Evolutionary conservation across 2,113 vertebrate genomes (phyloP), one percentile per base, ranked within the genome.

Genomic region (Vidua chalybeata): DNA sequence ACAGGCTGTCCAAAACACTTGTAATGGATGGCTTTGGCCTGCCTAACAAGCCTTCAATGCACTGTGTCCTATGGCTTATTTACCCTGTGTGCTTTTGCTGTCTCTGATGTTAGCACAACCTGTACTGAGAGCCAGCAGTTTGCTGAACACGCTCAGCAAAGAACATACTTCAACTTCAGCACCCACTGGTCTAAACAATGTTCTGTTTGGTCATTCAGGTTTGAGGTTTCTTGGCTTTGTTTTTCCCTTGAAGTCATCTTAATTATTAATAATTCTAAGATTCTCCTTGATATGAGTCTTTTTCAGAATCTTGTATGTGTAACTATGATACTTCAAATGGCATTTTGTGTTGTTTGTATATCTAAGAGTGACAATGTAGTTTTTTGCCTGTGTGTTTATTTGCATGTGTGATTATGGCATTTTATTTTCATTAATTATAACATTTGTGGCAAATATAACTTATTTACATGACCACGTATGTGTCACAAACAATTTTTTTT

Each of bases 351-450:
- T 69, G 17, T 73, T 83, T 72, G 19, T 30, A 48, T 18, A 15
- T 41, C 19, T 49, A 62, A 69, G n/a, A 41, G 69, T 72, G 74
- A 77, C 33, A 0, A 30, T 6, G 9, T 9, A 1, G 0, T 3
- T 35, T 73, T 85, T 83, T 64, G 19, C 30, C 18, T 52, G 39
- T 14, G 15, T 54, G 14, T 79, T 85, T 46, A 59, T 59, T 56
- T 84, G 11, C 4, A 1, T 43, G 16, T 39, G 16, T 33, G n/a
- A 74, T 46, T 2, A 71, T 48, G 30, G 28, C n/a, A 51, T 59
- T 81, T 91, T 82, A 54, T 73, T 71, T 77, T 46, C 75, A 9
- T 74, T 64, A 68, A 58, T 78, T 52, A 11, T 63, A 84, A 54
- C 20, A n/a, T 37, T 20, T 43, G 15, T 82, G 54, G 45, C 28